A percentile compares a stretch with the other conserved stretches of the same genome.
These are phyloP conservation scores for Petrocephalus microphthalmus DNA, from an alignment of 2,113 vertebrate genomes.

Conservation along the genomic window DNA sequence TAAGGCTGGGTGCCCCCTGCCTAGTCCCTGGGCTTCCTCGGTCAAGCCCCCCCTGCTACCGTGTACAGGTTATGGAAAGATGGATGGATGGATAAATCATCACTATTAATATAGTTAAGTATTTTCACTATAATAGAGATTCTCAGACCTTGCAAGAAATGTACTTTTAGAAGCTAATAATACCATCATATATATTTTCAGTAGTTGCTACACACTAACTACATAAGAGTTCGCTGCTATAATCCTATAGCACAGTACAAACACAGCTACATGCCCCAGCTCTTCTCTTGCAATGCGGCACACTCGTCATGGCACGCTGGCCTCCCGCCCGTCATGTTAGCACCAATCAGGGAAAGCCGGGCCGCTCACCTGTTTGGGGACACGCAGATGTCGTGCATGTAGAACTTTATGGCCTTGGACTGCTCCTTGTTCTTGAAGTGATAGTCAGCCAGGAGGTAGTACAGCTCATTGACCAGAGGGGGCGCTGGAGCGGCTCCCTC, in stretches of 20 bases:
- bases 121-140: background rate
- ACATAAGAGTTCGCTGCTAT: background rate
- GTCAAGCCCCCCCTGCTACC: background rate
- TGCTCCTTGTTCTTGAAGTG: conserved; percentile 99
- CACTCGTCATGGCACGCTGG: background rate
- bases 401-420: conserved; percentile 96
- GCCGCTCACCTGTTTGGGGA: conserved; percentile 80
- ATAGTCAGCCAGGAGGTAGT: conserved; percentile 93
- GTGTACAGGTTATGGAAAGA: background rate
- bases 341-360: background rate
- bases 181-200: background rate
- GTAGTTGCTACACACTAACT: background rate
- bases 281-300: background rate
- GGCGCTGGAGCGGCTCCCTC: conserved; percentile 76
- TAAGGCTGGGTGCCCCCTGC: background rate
- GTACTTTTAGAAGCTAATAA: background rate
- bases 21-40: background rate
- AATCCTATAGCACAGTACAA: background rate
- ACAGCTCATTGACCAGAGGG: conserved; percentile 81
- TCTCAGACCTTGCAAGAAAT: background rate
- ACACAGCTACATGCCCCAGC: background rate
- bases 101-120: background rate
- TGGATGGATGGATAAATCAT: background rate
- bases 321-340: background rate
- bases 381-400: conserved; percentile 94